Evolutionary conservation across 1,140 invertebrate genomes (phyloP).

Genomic region (Cotesia chilonis): DNA sequence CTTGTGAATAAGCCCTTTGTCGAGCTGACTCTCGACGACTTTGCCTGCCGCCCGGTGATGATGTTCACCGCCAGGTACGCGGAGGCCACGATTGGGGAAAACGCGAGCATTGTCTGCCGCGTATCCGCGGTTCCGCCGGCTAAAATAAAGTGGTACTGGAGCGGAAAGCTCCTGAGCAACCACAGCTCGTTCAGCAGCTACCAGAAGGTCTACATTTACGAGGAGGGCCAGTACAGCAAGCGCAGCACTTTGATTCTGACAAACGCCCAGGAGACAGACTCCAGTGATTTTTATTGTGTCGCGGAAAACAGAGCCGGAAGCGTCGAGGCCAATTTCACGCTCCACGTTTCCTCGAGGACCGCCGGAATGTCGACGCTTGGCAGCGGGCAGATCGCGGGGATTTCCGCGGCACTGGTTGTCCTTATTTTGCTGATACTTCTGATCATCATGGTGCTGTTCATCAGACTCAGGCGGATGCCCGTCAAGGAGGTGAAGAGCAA

Average conservation of each 20-base stretch:
- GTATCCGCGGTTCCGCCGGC: conserved; percentile 84
- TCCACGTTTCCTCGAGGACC: conserved; percentile 80
- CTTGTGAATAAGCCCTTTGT: conserved; percentile 76
- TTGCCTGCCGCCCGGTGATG: conserved; percentile 87
- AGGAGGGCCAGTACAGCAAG: conserved; percentile 76
- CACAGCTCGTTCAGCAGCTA: conserved; percentile 82
- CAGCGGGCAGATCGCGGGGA: conserved; percentile 84
- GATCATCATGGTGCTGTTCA: conserved; percentile 76
- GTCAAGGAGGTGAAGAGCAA: conserved; percentile 78
- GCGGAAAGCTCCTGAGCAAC: conserved; percentile 81
- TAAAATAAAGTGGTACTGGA: conserved; percentile 86
- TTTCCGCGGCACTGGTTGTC: conserved; percentile 82
- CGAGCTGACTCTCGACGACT: conserved; percentile 81
- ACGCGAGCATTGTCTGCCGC: conserved; percentile 83
- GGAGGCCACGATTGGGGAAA: conserved; percentile 81
- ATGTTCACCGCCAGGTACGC: conserved; percentile 78
- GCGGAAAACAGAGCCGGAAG: conserved; percentile 91
- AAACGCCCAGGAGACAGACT: conserved; percentile 87
- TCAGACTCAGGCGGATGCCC: conserved; percentile 75
- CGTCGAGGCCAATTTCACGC: conserved; percentile 90
- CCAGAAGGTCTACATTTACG: conserved; percentile 81
- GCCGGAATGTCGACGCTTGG: conserved; percentile 82
- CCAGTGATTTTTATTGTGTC: conserved; percentile 89
- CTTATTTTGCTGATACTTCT: conserved; percentile 80
- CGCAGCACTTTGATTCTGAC: conserved; percentile 83